Evolutionary conservation across 1,140 invertebrate species (phyloP).

Genomic region (Drosophila tristis): DNA sequence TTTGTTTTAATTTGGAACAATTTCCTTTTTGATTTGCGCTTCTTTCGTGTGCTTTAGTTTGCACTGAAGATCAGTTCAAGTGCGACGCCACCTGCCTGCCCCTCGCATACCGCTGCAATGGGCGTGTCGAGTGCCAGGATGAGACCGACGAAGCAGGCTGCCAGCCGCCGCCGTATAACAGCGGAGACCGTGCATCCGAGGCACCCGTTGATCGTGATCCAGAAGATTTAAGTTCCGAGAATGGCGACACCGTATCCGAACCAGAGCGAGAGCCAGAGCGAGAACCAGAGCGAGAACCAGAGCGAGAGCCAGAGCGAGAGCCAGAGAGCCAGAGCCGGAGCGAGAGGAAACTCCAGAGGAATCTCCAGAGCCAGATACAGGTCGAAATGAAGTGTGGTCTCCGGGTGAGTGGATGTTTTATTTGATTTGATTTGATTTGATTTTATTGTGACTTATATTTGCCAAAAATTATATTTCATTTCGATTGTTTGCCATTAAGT

Average conservation of each 20-base stretch:
- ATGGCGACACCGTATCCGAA: no score
- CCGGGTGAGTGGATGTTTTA: not conserved
- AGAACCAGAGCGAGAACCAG: not conserved
- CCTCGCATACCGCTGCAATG: slow-evolving; percentile 84
- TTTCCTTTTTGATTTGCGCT: slow-evolving; percentile 34
- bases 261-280: not conserved
- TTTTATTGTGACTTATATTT: not conserved
- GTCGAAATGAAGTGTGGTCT: not conserved
- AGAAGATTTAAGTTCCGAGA: no score
- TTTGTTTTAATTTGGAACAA: slow-evolving; percentile 24
- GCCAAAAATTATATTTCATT: not conserved
- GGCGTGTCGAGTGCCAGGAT: slow-evolving; percentile 83
- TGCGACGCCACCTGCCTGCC: slow-evolving; percentile 86
- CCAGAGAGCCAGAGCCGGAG: not conserved
- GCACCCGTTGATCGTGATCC: no score
- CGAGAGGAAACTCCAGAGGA: not conserved
- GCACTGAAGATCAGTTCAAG: slow-evolving; percentile 86
- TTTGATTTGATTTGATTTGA: slow-evolving; percentile 1
- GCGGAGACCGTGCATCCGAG: no score
- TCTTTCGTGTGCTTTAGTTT: slow-evolving; percentile 75
- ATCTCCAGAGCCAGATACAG: not conserved
- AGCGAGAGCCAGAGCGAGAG: not conserved
- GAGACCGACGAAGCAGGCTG: slow-evolving; percentile 87
- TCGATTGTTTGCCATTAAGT: not conserved
- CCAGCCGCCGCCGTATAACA: slow-evolving; percentile 12